phyloP scores from a whole-genome alignment of 2,888 invertebrate genomes.

The Oscheius sp. region DNA sequence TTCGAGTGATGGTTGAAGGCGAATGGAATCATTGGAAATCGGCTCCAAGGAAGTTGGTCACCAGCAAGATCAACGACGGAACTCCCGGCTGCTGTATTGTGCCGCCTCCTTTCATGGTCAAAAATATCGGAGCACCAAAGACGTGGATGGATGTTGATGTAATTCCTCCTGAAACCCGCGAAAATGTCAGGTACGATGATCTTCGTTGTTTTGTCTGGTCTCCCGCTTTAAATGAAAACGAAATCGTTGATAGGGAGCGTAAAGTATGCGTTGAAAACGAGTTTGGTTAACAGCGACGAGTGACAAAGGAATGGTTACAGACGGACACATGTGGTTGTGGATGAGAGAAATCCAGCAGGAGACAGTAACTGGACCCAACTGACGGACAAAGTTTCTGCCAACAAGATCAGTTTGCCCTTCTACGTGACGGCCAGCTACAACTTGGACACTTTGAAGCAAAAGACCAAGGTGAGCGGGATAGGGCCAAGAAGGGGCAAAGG shows the following conservation, averaged over 20 bases:
- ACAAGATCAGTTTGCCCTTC: slow-evolving; percentile 69
- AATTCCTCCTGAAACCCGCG: slow-evolving; percentile 70
- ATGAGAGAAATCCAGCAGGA: slow-evolving; percentile 72
- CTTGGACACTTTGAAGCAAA: slow-evolving; percentile 68
- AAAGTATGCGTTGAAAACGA: not conserved
- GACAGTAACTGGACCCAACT: slow-evolving; percentile 72
- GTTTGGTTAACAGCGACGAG: not conserved
- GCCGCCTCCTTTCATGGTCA: slow-evolving; percentile 72
- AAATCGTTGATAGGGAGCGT: not conserved
- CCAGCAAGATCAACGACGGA: slow-evolving; percentile 60
- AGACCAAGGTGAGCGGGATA: slow-evolving; percentile 48
- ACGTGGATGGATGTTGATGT: slow-evolving; percentile 70
- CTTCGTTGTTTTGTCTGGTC: not conserved
- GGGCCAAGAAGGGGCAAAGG: not conserved
- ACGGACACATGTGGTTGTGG: slow-evolving; percentile 73
- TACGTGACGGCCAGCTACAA: slow-evolving; percentile 73
- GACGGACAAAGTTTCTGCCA: slow-evolving; percentile 73
- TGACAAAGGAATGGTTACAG: slow-evolving; percentile 49
- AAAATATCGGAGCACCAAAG: slow-evolving; percentile 68
- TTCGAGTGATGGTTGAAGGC: slow-evolving; percentile 69
- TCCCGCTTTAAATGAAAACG: not conserved
- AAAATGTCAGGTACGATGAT: slow-evolving; percentile 65
- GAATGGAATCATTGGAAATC: slow-evolving; percentile 73
- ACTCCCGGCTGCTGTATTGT: slow-evolving; percentile 72
- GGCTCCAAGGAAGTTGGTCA: slow-evolving; percentile 63